A percentile compares a stretch with the other conserved stretches of the same genome.
phyloP scores from a whole-genome alignment of 1,140 invertebrate species.

The Rhagoletis zephyria region DNA sequence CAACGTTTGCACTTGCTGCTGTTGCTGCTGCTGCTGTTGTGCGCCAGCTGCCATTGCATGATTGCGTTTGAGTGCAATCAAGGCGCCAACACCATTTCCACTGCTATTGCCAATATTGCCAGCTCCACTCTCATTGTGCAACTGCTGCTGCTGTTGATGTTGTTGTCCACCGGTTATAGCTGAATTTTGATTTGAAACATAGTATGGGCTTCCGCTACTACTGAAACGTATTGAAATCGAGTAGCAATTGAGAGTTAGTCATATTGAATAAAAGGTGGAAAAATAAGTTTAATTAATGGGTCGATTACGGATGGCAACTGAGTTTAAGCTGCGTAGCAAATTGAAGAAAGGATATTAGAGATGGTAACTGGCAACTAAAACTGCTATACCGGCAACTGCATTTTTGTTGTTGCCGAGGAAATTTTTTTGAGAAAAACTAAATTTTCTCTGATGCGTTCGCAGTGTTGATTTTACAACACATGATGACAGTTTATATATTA shows the following conservation, averaged over 20 bases:
- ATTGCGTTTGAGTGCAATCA: constrained; percentile 70
- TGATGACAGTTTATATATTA: too few species aligned
- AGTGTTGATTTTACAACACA: too few species aligned
- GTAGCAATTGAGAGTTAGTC: background rate
- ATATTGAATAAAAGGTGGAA: too few species aligned
- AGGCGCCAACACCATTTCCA: constrained; percentile 63
- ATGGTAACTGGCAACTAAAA: too few species aligned
- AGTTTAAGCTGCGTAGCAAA: background rate
- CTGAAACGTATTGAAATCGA: background rate
- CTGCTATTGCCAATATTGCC: constrained; percentile 57
- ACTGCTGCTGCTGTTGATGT: constrained; percentile 56
- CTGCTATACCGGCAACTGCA: too few species aligned
- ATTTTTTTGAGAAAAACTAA: too few species aligned
- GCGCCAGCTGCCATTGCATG: constrained; percentile 65
- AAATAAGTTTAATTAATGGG: background rate
- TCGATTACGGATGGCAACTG: background rate
- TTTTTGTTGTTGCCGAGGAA: too few species aligned
- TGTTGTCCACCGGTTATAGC: constrained; percentile 60
- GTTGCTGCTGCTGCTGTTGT: constrained; percentile 63
- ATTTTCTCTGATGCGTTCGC: too few species aligned
- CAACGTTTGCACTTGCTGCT: constrained; percentile 59
- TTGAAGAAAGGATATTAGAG: background rate
- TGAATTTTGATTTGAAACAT: constrained; percentile 69
- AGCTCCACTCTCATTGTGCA: constrained; percentile 25
- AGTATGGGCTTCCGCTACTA: constrained; percentile 69